Percentiles rank a stretch among this genome's conserved stretches.
Conservation (phyloP, 2,797 vertebrate genomes). For the Halcyon badia region DNA sequence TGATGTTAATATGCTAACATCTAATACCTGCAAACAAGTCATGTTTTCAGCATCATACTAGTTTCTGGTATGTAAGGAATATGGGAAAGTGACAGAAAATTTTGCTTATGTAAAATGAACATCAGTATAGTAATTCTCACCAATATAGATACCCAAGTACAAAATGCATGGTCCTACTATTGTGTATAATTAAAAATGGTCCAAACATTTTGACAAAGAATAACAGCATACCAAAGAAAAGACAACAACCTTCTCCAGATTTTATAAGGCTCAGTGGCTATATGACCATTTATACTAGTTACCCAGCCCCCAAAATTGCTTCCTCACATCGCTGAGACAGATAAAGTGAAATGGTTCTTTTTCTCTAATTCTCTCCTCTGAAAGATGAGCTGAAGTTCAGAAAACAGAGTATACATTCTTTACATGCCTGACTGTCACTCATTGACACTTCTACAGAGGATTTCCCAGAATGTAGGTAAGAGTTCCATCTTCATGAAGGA, state of each 20-base stretch:
- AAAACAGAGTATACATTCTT: background rate
- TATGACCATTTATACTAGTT: background rate
- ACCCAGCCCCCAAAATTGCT: background rate
- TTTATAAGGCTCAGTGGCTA: background rate
- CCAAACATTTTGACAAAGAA: background rate
- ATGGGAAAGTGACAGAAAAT: background rate
- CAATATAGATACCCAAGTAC: background rate
- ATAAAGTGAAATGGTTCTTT: background rate
- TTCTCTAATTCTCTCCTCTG: background rate
- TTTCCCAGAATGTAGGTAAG: background rate
- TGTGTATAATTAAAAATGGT: background rate
- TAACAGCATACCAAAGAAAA: background rate
- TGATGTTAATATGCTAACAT: background rate
- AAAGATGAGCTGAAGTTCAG: background rate
- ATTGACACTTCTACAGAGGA: background rate
- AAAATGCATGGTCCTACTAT: background rate
- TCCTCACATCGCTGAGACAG: background rate
- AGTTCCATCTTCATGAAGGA: background rate
- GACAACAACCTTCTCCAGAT: background rate
- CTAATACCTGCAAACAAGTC: background rate
- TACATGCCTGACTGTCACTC: background rate
- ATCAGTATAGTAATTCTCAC: background rate
- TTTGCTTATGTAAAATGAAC: background rate
- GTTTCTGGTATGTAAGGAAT: background rate
- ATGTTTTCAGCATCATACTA: background rate